phyloP scores from a whole-genome alignment of 1,140 invertebrate genomes.

The Danaus plexippus region DNA sequence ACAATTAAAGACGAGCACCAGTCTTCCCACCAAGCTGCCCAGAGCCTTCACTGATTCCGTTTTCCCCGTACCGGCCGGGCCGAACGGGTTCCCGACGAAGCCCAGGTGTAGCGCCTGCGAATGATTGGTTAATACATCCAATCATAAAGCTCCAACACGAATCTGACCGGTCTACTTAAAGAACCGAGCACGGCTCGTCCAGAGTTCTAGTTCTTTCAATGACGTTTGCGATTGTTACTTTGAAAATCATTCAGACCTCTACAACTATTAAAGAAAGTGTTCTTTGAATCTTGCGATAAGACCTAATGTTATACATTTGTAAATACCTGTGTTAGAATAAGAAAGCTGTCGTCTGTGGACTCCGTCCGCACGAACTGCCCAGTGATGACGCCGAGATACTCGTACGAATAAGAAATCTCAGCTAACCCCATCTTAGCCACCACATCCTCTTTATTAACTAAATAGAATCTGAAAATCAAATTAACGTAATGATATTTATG shows the following conservation, averaged over 20 bases:
- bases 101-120: conserved; percentile 92
- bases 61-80: conserved; percentile 98
- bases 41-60: conserved; percentile 98
- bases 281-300: too few relatives aligned
- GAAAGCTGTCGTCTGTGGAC: conserved; percentile 95
- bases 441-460: conserved; percentile 72
- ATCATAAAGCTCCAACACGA: neutral
- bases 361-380: conserved; percentile 93
- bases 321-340: conserved; percentile 90
- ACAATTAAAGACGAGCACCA: conserved; percentile 98
- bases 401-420: conserved; percentile 96
- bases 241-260: too few relatives aligned
- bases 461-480: conserved; percentile 70
- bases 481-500: neutral
- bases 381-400: conserved; percentile 93
- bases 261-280: too few relatives aligned
- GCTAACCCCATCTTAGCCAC: conserved; percentile 87
- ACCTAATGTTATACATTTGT: neutral
- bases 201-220: too few relatives aligned
- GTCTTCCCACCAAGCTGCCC: conserved; percentile 88
- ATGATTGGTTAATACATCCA: conserved; percentile 14
- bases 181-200: too few relatives aligned
- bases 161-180: too few relatives aligned
- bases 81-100: conserved; percentile 98
- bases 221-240: too few relatives aligned